phyloP scores from a whole-genome alignment of 2,113 vertebrate genomes.

The Oenanthe oenanthe region DNA sequence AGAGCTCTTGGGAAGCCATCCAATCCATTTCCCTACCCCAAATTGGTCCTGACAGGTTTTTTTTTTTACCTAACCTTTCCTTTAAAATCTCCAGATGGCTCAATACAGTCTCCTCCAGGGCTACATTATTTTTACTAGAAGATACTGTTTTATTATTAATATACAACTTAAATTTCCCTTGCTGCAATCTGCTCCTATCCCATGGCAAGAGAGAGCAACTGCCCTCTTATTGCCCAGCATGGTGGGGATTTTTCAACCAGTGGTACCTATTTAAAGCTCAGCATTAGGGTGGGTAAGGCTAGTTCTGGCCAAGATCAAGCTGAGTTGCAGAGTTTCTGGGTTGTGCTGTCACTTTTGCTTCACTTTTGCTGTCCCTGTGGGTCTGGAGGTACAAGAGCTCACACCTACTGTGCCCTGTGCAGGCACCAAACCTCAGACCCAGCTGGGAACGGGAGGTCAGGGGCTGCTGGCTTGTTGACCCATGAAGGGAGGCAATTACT shows the following conservation, averaged over 20 bases:
- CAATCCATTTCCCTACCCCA: constrained; percentile 37
- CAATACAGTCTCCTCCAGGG: constrained; percentile 8
- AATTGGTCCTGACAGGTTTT: constrained; percentile 32
- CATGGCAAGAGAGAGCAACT: neutral
- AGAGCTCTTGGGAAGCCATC: constrained; percentile 47
- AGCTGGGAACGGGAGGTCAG: constrained; percentile 21
- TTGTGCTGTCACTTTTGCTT: neutral
- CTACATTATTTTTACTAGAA: constrained; percentile 19
- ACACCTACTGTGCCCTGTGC: neutral
- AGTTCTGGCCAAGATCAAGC: neutral
- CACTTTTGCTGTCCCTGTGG: neutral
- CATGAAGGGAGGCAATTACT: constrained; percentile 57
- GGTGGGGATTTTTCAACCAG: neutral
- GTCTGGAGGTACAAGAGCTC: neutral
- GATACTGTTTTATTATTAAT: neutral
- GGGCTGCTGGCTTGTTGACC: constrained; percentile 55
- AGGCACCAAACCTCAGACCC: neutral
- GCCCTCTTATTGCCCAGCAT: neutral
- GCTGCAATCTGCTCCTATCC: neutral
- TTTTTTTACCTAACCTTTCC: constrained; percentile 43
- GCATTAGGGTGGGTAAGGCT: neutral
- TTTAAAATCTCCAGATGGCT: constrained; percentile 63
- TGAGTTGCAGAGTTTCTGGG: neutral
- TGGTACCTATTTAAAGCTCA: neutral
- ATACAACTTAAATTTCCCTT: neutral